Conservation (phyloP, 2,888 invertebrate genomes). For the Agrypnus murinus region DNA sequence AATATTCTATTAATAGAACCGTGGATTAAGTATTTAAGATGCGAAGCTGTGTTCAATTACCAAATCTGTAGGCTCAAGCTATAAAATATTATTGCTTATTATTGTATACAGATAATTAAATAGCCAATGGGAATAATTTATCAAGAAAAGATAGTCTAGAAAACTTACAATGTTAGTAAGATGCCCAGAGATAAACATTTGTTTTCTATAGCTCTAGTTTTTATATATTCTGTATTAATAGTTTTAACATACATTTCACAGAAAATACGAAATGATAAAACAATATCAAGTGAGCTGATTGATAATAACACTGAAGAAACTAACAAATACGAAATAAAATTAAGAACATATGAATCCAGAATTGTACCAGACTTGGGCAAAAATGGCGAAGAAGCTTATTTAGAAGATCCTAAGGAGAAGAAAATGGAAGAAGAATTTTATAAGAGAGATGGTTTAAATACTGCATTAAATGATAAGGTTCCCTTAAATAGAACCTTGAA, state of each 20-base stretch:
- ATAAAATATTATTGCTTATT: too few relatives aligned
- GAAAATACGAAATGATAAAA: conserved; percentile 18
- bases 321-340: conserved; percentile 37
- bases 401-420: conserved; percentile 82
- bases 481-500: conserved; percentile 87
- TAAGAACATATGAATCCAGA: conserved; percentile 73
- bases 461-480: conserved; percentile 90
- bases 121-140: conserved; percentile 21
- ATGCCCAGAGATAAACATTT: conserved; percentile 33
- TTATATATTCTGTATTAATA: too few relatives aligned
- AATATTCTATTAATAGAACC: too few relatives aligned
- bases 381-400: conserved; percentile 79
- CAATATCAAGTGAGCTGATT: neutral
- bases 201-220: too few relatives aligned
- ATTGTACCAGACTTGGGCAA: conserved; percentile 84
- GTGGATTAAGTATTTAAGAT: too few relatives aligned
- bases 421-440: conserved; percentile 80
- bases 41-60: too few relatives aligned
- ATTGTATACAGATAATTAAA: too few relatives aligned
- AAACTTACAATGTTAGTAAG: conserved; percentile 36
- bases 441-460: conserved; percentile 90
- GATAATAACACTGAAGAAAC: neutral
- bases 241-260: too few relatives aligned
- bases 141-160: conserved; percentile 29
- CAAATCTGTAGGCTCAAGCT: too few relatives aligned